Conservation (phyloP, 2,888 invertebrate species). For the Apamea crenata region DNA sequence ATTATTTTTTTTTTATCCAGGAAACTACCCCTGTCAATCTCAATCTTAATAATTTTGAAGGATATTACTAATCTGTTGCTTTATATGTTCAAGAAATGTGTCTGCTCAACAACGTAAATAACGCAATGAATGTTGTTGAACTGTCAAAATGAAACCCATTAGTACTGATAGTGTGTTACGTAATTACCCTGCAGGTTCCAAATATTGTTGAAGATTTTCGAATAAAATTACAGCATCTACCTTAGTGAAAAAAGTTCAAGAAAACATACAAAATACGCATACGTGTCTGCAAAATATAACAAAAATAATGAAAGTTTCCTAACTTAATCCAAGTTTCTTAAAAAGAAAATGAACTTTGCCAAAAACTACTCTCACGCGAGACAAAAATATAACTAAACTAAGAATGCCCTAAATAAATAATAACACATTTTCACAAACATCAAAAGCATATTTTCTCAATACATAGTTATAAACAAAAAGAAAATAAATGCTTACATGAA, state of each 20-base stretch:
- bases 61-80: too few relatives aligned
- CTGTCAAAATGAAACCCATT: too few relatives aligned
- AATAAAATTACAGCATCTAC: background rate
- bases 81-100: too few relatives aligned
- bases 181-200: too few relatives aligned
- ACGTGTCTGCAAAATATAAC: background rate
- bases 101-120: too few relatives aligned
- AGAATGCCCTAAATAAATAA: constrained; percentile 25
- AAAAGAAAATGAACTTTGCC: constrained; percentile 4
- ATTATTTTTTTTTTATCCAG: too few relatives aligned
- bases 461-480: constrained; percentile 26
- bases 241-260: background rate
- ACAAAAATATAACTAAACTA: background rate
- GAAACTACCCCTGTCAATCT: too few relatives aligned
- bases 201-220: background rate
- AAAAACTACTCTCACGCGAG: background rate
- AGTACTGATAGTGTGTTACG: too few relatives aligned
- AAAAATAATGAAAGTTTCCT: background rate
- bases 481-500: constrained; percentile 55
- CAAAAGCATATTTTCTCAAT: constrained; percentile 29
- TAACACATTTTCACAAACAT: constrained; percentile 22
- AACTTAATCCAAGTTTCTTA: constrained; percentile 10
- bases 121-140: too few relatives aligned
- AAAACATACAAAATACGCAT: background rate
- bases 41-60: too few relatives aligned